Percentiles rank a stretch among this genome's conserved stretches.
These are phyloP conservation scores for Isoperla grammatica DNA, from an alignment of 2,888 invertebrate species.

Conservation along the genomic window DNA sequence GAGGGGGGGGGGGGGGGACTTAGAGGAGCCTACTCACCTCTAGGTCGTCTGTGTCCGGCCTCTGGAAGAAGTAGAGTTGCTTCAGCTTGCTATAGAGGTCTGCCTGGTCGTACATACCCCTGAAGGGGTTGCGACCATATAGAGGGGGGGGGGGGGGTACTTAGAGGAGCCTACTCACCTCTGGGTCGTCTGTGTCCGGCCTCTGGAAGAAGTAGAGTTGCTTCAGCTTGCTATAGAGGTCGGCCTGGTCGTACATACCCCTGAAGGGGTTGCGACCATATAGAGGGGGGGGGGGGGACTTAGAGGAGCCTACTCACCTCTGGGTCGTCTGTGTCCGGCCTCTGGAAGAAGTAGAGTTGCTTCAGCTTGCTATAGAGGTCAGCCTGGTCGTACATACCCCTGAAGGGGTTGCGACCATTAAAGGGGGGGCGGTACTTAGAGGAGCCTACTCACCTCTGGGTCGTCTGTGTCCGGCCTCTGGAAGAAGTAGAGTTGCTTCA, in stretches of 20 bases:
- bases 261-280: conserved; percentile 85
- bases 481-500: conserved; percentile 63
- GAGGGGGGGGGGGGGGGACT: too few relatives aligned
- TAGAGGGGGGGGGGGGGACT: too few relatives aligned
- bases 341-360: conserved; percentile 58
- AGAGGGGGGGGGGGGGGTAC: too few relatives aligned
- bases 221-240: conserved; percentile 63
- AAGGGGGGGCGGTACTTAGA: too few relatives aligned
- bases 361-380: conserved; percentile 63
- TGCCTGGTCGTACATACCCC: conserved; percentile 59
- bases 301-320: too few relatives aligned
- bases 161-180: too few relatives aligned
- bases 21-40: too few relatives aligned
- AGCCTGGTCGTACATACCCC: conserved; percentile 59
- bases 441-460: background rate
- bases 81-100: conserved; percentile 63
- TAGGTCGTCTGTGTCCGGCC: conserved; percentile 47
- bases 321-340: conserved; percentile 47
- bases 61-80: conserved; percentile 58
- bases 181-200: conserved; percentile 45
- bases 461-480: conserved; percentile 48
- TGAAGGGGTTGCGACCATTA: conserved; percentile 86
- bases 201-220: conserved; percentile 59
- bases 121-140: conserved; percentile 86
- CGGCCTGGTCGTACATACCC: conserved; percentile 58